Conservation (phyloP, 2,797 vertebrate genomes). For the Sphaeramia orbicularis region DNA sequence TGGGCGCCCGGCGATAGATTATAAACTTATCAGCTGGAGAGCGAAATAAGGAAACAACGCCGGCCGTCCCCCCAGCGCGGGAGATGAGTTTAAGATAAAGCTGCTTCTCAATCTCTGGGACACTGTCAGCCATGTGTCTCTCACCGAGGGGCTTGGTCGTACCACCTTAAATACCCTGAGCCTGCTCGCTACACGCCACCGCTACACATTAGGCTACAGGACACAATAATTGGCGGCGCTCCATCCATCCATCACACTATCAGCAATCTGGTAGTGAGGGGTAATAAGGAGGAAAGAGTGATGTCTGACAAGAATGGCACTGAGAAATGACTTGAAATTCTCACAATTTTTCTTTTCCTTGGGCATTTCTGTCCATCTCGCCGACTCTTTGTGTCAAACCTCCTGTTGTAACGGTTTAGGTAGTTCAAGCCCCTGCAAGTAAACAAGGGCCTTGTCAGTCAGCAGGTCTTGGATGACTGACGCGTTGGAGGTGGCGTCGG, state of each 20-base stretch:
- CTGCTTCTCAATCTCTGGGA: slow-evolving; percentile 58
- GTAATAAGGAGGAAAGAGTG: slow-evolving; percentile 8
- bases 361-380: slow-evolving; percentile 26
- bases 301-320: slow-evolving; percentile 33
- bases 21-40: slow-evolving; percentile 67
- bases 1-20: slow-evolving; percentile 54
- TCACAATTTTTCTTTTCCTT: neutral
- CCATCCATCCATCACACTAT: slow-evolving; percentile 55
- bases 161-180: slow-evolving; percentile 18
- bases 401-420: slow-evolving; percentile 37
- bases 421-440: slow-evolving; percentile 48
- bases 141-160: slow-evolving; percentile 19
- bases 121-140: slow-evolving; percentile 26
- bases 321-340: slow-evolving; percentile 30
- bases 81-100: slow-evolving; percentile 78
- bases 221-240: slow-evolving; percentile 54
- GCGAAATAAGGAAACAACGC: slow-evolving; percentile 59
- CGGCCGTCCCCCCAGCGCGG: slow-evolving; percentile 2
- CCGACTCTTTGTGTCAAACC: slow-evolving; percentile 50
- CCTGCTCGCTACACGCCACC: slow-evolving; percentile 10
- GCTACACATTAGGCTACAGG: slow-evolving; percentile 40
- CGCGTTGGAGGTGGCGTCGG: slow-evolving; percentile 29
- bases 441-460: slow-evolving; percentile 79
- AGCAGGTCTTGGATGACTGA: slow-evolving; percentile 63
- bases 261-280: slow-evolving; percentile 25